These are phyloP conservation scores for Stramonita haemastoma DNA, from an alignment of 2,888 invertebrate genomes.

Conservation along the genomic window DNA sequence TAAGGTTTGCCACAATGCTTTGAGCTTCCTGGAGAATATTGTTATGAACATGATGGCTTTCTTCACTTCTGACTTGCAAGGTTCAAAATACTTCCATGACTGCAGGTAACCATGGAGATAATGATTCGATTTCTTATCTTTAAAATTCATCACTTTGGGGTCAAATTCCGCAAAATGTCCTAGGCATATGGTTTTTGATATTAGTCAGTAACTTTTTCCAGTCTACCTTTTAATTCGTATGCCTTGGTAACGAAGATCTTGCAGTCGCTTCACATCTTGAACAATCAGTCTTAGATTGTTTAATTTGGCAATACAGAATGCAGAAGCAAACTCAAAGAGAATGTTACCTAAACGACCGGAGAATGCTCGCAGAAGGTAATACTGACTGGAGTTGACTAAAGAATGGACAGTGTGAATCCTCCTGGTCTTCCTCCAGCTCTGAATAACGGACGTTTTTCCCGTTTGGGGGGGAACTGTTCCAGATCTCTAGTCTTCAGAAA, in stretches of 20 bases:
- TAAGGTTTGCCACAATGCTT: background rate
- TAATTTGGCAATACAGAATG: constrained; percentile 5
- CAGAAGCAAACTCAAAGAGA: constrained; percentile 27
- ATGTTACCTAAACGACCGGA: constrained; percentile 27
- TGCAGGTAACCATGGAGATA: constrained; percentile 2
- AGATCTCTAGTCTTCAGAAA: background rate
- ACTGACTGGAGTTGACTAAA: background rate
- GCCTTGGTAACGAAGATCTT: background rate
- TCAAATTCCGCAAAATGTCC: constrained; percentile 5
- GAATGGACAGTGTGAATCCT: background rate
- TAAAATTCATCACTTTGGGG: background rate
- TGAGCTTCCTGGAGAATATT: background rate
- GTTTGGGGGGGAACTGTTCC: background rate
- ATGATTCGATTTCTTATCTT: background rate
- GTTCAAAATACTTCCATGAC: constrained; percentile 37
- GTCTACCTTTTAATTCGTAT: background rate
- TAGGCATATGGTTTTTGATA: background rate
- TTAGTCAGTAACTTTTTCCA: background rate
- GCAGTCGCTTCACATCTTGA: background rate
- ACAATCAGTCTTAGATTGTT: constrained; percentile 10
- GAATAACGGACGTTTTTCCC: background rate
- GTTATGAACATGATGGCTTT: background rate
- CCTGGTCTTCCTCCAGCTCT: background rate
- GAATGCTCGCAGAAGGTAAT: background rate
- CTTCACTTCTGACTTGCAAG: constrained; percentile 1